A percentile compares a stretch with the other conserved stretches of the same genome.
Conservation (phyloP, 2,888 invertebrate species). For the Elmis aenea region DNA sequence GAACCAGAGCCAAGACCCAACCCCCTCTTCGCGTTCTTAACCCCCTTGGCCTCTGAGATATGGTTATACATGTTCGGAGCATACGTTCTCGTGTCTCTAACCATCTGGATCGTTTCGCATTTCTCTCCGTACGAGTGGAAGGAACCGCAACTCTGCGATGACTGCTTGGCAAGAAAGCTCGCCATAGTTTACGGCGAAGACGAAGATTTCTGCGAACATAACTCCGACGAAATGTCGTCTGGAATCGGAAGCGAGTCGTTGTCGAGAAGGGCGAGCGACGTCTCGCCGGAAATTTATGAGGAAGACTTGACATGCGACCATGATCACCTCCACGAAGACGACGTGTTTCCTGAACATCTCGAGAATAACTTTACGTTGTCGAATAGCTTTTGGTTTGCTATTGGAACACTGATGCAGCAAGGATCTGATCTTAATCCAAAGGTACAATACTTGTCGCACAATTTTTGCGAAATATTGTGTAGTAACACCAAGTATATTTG, state of each 20-base stretch:
- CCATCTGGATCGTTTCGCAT: slow-evolving; percentile 79
- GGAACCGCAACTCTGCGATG: slow-evolving; percentile 54
- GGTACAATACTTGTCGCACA: slow-evolving; percentile 52
- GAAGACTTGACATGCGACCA: slow-evolving; percentile 6
- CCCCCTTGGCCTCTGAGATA: slow-evolving; percentile 77
- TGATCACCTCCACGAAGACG: slow-evolving; percentile 15
- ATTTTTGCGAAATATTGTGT: neutral
- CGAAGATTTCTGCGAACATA: slow-evolving; percentile 27
- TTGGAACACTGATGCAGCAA: slow-evolving; percentile 91
- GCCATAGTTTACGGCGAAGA: slow-evolving; percentile 39
- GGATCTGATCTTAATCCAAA: slow-evolving; percentile 89
- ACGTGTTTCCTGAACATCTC: slow-evolving; percentile 42
- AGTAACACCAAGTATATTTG: neutral
- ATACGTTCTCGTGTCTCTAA: slow-evolving; percentile 72
- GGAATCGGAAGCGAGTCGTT: slow-evolving; percentile 13
- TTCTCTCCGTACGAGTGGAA: slow-evolving; percentile 83
- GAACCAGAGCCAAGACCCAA: too few species aligned
- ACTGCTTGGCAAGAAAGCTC: slow-evolving; percentile 44
- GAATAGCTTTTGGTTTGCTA: slow-evolving; percentile 95
- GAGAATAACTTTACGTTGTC: slow-evolving; percentile 80
- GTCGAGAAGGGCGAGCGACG: slow-evolving; percentile 5
- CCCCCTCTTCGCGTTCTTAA: too few species aligned
- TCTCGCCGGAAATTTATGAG: slow-evolving; percentile 6
- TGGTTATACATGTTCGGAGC: slow-evolving; percentile 77
- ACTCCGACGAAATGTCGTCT: slow-evolving; percentile 20